Conservation (phyloP, 2,888 invertebrate species). For the Itoplectis maculator region DNA sequence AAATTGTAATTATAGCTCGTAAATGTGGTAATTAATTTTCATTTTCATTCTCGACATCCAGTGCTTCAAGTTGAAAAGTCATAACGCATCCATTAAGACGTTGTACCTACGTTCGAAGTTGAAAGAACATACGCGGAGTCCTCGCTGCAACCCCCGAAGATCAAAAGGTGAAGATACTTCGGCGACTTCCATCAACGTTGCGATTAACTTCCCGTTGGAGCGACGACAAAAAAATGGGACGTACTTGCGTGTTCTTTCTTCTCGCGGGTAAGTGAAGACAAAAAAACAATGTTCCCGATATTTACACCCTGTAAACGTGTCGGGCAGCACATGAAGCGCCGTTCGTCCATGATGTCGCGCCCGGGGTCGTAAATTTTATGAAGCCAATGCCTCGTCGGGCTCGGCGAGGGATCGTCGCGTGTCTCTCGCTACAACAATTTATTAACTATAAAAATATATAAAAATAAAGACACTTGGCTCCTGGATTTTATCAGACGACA, state of each 20-base stretch:
- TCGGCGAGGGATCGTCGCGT: not conserved
- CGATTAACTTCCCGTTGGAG: not conserved
- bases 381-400: not conserved
- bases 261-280: constrained; percentile 73
- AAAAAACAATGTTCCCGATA: constrained; percentile 32
- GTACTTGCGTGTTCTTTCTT: constrained; percentile 72
- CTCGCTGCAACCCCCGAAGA: not conserved
- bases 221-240: constrained; percentile 70
- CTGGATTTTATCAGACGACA: constrained; percentile 8
- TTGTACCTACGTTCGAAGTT: constrained; percentile 29
- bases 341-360: not conserved
- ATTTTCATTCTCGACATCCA: not conserved
- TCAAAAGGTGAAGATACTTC: not conserved
- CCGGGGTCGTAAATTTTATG: constrained; percentile 23
- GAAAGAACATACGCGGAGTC: not conserved
- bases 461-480: constrained; percentile 3
- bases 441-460: constrained; percentile 16
- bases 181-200: not conserved
- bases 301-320: constrained; percentile 36
- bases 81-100: not conserved
- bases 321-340: not conserved
- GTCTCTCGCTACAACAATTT: not conserved
- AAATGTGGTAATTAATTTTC: not conserved
- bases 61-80: not conserved
- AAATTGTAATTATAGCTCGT: not conserved